These are phyloP conservation scores for Lasioglossum calceatum DNA, from an alignment of 2,888 invertebrate genomes.

Conservation along the genomic window DNA sequence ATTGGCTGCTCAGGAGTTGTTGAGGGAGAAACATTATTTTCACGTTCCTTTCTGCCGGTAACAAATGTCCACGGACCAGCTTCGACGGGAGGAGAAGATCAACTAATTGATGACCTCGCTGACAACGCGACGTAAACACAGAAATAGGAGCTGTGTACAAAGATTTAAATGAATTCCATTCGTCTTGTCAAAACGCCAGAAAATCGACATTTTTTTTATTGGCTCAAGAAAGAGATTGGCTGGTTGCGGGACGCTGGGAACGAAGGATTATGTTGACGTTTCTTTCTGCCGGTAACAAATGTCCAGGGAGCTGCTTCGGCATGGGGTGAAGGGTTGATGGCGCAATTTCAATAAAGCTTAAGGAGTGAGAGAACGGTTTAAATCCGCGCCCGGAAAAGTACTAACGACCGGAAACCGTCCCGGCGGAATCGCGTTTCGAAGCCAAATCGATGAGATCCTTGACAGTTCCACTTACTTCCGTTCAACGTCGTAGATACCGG, in stretches of 20 bases:
- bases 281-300: slow-evolving; percentile 22
- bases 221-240: not conserved
- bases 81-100: not conserved
- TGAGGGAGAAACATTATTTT: not conserved
- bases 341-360: slow-evolving; percentile 50
- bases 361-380: slow-evolving; percentile 23
- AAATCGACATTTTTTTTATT: not conserved
- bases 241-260: not conserved
- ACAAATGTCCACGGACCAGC: not conserved
- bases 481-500: slow-evolving; percentile 21
- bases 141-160: not conserved
- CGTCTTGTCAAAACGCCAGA: not conserved
- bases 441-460: slow-evolving; percentile 42
- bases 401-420: slow-evolving; percentile 36
- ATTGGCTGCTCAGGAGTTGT: not conserved
- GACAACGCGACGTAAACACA: not conserved
- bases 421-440: slow-evolving; percentile 26
- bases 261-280: slow-evolving; percentile 20
- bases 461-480: slow-evolving; percentile 27
- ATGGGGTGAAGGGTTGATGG: slow-evolving; percentile 20
- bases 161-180: not conserved
- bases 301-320: not conserved
- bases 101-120: not conserved
- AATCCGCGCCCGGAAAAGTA: slow-evolving; percentile 36
- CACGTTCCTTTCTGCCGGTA: not conserved